These are phyloP conservation scores for Gisinianus flammeolus DNA, from an alignment of 2,888 invertebrate species.

Conservation along the genomic window DNA sequence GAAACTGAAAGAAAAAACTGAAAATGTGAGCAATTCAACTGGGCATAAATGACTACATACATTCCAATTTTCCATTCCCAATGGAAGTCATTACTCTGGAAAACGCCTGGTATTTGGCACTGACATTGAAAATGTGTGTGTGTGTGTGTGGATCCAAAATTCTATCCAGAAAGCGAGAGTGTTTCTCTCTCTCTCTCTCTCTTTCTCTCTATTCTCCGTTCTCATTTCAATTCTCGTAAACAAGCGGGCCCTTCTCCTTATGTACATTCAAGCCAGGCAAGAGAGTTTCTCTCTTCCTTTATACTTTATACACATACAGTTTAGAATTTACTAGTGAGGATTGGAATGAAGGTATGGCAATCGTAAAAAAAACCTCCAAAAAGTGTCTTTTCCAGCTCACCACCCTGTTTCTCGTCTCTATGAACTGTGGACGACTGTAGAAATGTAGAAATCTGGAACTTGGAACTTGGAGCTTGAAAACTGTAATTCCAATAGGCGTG, in stretches of 20 bases:
- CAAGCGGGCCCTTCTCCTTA: neutral
- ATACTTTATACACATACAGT: no score
- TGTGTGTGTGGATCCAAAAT: neutral
- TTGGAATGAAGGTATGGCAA: no score
- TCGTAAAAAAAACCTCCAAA: no score
- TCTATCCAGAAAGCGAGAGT: neutral
- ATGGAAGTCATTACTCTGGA: conserved; percentile 23
- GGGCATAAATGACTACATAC: conserved; percentile 23
- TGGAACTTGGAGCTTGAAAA: no score
- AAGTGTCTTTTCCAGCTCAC: neutral
- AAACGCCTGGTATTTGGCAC: conserved; percentile 28
- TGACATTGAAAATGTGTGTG: conserved; percentile 39
- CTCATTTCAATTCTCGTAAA: neutral
- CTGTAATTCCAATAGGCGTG: no score
- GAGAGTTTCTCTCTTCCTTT: no score
- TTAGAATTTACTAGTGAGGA: no score
- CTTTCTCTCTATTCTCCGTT: neutral
- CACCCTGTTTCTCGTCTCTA: neutral
- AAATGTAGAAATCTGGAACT: neutral
- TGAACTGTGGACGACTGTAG: no score
- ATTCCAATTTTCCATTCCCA: conserved; percentile 35
- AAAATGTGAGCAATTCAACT: conserved; percentile 26
- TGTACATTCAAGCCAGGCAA: no score
- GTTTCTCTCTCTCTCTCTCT: neutral
- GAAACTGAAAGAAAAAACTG: neutral